Conservation (phyloP, 2,888 invertebrate genomes). For the Ormyrus pomaceus region DNA sequence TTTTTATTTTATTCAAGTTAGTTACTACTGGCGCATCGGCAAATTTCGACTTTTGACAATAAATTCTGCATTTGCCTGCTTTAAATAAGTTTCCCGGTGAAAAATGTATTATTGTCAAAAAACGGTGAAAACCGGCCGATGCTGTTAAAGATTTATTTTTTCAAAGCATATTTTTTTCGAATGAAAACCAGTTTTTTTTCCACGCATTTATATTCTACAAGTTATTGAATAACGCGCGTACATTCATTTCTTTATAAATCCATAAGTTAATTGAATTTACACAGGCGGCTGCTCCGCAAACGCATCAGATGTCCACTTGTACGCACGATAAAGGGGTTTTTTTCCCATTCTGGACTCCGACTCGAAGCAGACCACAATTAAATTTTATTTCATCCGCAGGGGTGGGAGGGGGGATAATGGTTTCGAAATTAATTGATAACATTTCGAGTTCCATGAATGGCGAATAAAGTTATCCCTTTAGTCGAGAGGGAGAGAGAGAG, state of each 20-base stretch:
- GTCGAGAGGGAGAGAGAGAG: too few species aligned
- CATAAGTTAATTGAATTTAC: slow-evolving; percentile 24
- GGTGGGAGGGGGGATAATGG: slow-evolving; percentile 24
- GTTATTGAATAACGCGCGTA: background rate
- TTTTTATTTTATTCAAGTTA: too few species aligned
- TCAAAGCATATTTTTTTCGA: background rate
- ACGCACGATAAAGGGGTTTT: slow-evolving; percentile 14
- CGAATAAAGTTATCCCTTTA: slow-evolving; percentile 3
- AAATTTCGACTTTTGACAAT: too few species aligned
- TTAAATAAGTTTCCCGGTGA: too few species aligned
- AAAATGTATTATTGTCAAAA: too few species aligned
- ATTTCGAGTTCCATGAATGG: slow-evolving; percentile 30
- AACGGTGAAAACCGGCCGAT: too few species aligned
- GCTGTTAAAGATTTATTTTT: too few species aligned
- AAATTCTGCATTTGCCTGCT: too few species aligned
- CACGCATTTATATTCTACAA: background rate
- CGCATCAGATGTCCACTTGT: slow-evolving; percentile 6
- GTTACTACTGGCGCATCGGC: too few species aligned
- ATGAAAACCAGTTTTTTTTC: background rate
- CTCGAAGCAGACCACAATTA: slow-evolving; percentile 24
- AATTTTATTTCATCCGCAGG: slow-evolving; percentile 24
- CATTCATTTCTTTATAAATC: background rate
- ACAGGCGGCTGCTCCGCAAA: slow-evolving; percentile 17
- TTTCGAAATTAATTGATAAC: slow-evolving; percentile 43
- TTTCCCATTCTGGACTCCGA: background rate